phyloP scores from a whole-genome alignment of 1,140 invertebrate species.

The Drosophila asahinai region DNA sequence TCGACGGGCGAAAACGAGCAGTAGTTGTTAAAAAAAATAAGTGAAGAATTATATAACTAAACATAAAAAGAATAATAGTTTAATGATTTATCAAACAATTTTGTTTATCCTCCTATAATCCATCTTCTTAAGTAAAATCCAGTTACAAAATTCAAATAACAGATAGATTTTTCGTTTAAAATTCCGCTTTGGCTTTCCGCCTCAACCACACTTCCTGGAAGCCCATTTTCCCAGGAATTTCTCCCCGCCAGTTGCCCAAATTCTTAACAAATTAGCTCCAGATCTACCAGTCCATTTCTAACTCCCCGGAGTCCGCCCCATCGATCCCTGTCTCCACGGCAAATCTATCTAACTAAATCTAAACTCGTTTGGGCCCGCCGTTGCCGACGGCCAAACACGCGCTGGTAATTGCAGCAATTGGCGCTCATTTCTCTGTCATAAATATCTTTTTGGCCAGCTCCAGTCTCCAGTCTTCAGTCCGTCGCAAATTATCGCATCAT shows the following conservation, averaged over 20 bases:
- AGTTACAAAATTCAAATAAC: not conserved
- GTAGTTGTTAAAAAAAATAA: too few species aligned
- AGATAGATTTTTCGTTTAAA: not conserved
- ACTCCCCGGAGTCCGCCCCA: not conserved
- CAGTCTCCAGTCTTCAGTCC: conserved; percentile 28
- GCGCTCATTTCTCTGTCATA: conserved; percentile 80
- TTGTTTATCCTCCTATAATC: too few species aligned
- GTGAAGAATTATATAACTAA: too few species aligned
- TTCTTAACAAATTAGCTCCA: conserved; percentile 30
- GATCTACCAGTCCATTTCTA: not conserved
- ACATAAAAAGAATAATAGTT: too few species aligned
- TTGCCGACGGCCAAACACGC: conserved; percentile 69
- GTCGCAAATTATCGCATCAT: conserved; percentile 45
- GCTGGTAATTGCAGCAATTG: conserved; percentile 79
- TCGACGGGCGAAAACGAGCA: not conserved
- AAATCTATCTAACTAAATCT: conserved; percentile 47
- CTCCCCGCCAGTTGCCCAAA: not conserved
- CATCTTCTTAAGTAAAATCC: too few species aligned
- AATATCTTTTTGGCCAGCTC: conserved; percentile 64
- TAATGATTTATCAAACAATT: too few species aligned
- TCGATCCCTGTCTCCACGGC: conserved; percentile 27
- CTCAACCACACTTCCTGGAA: not conserved
- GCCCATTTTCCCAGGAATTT: conserved; percentile 1
- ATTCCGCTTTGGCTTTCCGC: not conserved
- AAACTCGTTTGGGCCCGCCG: conserved; percentile 44